Percentiles rank a stretch among this genome's conserved stretches.
Conservation (phyloP, 2,888 invertebrate genomes). For the Melinaea marsaeus region DNA sequence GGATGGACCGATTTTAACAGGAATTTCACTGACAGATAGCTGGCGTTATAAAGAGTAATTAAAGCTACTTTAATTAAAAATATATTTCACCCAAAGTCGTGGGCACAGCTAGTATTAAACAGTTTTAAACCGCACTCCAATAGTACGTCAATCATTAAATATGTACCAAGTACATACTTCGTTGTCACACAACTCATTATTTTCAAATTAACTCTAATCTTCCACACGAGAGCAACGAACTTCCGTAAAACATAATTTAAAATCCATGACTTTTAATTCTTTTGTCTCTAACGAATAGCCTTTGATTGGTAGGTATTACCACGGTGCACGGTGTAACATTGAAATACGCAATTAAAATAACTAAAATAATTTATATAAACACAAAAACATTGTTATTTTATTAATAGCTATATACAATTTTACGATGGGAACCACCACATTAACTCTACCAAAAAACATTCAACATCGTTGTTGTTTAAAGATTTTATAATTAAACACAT, state of each 20-base stretch:
- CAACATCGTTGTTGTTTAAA: not conserved
- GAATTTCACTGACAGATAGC: too few relatives aligned
- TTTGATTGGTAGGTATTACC: slow-evolving; percentile 15
- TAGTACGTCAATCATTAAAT: slow-evolving; percentile 11
- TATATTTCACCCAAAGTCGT: too few relatives aligned
- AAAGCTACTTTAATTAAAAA: too few relatives aligned
- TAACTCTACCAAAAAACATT: not conserved
- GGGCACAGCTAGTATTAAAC: too few relatives aligned
- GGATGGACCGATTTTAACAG: too few relatives aligned
- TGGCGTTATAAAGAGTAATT: too few relatives aligned
- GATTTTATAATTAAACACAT: not conserved
- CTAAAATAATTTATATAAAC: slow-evolving; percentile 32
- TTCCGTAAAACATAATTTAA: slow-evolving; percentile 43
- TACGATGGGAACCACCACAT: slow-evolving; percentile 24
- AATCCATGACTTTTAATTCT: slow-evolving; percentile 44
- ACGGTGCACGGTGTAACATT: slow-evolving; percentile 14
- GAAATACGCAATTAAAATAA: slow-evolving; percentile 33
- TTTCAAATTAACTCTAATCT: slow-evolving; percentile 69
- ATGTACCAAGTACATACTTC: slow-evolving; percentile 15
- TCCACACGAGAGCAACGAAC: slow-evolving; percentile 63
- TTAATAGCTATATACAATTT: slow-evolving; percentile 11
- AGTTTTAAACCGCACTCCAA: not conserved
- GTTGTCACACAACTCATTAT: slow-evolving; percentile 62
- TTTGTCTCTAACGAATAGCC: slow-evolving; percentile 44
- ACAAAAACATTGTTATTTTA: slow-evolving; percentile 19